Base-by-base conservation (phyloP, 1,140 invertebrate genomes). In the Caenorhabditis brenneri region DNA sequence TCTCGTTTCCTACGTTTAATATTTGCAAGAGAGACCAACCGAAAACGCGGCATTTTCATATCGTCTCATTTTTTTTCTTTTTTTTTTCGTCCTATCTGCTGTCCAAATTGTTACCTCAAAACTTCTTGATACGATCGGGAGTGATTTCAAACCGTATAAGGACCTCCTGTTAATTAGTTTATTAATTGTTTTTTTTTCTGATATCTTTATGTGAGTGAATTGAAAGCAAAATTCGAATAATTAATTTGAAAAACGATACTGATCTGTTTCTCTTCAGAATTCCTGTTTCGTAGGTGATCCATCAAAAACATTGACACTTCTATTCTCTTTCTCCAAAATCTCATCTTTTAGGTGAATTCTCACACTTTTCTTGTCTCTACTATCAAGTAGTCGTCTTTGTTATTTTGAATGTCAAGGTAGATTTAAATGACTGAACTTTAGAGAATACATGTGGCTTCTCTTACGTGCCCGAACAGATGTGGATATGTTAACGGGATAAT, bases 221-320 rank as follows among this genome's bases (percentile, higher is more conserved):
- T n/a, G 5, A n/a, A 51, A 51, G 6, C n/a, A n/a, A n/a, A 51
- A 19, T 51, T 51, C 48, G n/a, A 51, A 51, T 51, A 51, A 51
- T 51, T 24, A n/a, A n/a, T n/a, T n/a, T n/a, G n/a, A n/a, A 33
- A 42, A 46, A 42, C 65, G 33, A 42, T 74, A 74, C 6, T 16
- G 33, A 74, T 42, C 36, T 33, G 9, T 74, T 46, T 24, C 33
- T n/a, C 65, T 12, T 74, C 65, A 42, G n/a, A 74, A 74, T 36
- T 74, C 65, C 65, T 74, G 65, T 74, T 74, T 74, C 7, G 33
- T 42, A 19, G 65, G 65, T 74, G 65, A 74, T 74, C 65, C 65
- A 74, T 74, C 65, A 74, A 74, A 65, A 74, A 24, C 65, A 42
- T 6, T 74, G 65, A 74, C 65, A 74, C 36, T 42, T 74, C 36